A percentile compares a stretch with the other conserved stretches of the same genome.
phyloP scores from a whole-genome alignment of 1,140 invertebrate species.

The Neotoxoptera formosana region DNA sequence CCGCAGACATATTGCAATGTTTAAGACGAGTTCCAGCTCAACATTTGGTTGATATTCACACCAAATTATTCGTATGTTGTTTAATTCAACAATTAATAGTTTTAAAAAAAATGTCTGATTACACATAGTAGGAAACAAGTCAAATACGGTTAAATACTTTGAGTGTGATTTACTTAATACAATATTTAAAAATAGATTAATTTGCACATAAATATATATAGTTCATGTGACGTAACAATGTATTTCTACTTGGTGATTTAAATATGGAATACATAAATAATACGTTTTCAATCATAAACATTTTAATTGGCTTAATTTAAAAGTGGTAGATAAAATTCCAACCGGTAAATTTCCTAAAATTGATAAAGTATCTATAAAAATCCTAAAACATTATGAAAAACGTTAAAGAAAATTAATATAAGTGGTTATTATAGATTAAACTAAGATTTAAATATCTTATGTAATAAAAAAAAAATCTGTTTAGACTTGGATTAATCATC shows the following conservation, averaged over 20 bases:
- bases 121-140: neutral
- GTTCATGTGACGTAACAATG: too few relatives aligned
- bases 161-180: too few relatives aligned
- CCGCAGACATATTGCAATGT: slow-evolving; percentile 1
- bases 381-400: neutral
- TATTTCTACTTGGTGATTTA: too few relatives aligned
- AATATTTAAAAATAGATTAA: too few relatives aligned
- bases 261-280: too few relatives aligned
- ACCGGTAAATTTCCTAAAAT: too few relatives aligned
- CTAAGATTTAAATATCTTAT: neutral
- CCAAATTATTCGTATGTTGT: neutral
- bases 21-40: neutral
- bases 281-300: too few relatives aligned
- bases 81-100: neutral
- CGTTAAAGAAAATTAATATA: neutral
- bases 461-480: neutral
- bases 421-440: neutral
- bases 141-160: neutral
- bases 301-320: neutral
- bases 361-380: neutral
- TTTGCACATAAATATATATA: too few relatives aligned
- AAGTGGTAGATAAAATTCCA: neutral
- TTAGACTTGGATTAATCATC: neutral
- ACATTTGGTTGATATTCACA: neutral
- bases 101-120: neutral